Evolutionary conservation across 2,797 vertebrate species (phyloP), one percentile per base, ranked within the genome.

Genomic region (Somateria mollissima): DNA sequence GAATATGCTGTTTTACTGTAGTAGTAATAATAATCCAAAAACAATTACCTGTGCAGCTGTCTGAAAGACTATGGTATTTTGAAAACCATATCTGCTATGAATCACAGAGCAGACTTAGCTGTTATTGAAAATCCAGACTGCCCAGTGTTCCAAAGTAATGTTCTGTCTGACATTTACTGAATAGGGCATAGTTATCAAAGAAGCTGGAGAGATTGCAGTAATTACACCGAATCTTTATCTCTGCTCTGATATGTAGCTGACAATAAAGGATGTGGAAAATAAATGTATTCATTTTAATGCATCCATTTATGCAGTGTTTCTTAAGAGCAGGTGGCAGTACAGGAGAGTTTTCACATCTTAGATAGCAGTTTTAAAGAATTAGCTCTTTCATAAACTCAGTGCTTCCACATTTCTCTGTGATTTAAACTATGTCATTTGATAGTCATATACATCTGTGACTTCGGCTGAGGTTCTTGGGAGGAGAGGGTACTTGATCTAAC

Each of bases 161-260:
- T 91, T 90, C 73, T 53, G 20, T 65, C 77, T 92, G 49, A 20
- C 87, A 61, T 95, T 76, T 87, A 65, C 66, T 67, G n/a, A 96
- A 47, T 54, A 82, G 17, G 53, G n/a, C 57, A 79, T 41, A 57
- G 9, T 57, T 72, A 66, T 66, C 74, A 89, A 66, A 1, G 4
- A 73, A 91, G 36, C 47, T 66, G 87, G 65, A 89, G 92, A 84
- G 51, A 92, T 67, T 75, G 8, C 57, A 65, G 2, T 71, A 70
- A 80, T 81, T 56, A 27, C 30, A 41, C 74, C 12, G 24, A 60
- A 79, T 83, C n/a, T 53, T 74, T 94, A 51, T 69, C 64, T 89
- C 65, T 83, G 1, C 10, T 92, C n/a, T 51, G 25, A 16, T 58
- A 69, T 2, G 7, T 72, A 73, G 64, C 21, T 96, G 66, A 87